These are phyloP conservation scores for Dryas iulia DNA, from an alignment of 1,140 invertebrate genomes.

Conservation along the genomic window DNA sequence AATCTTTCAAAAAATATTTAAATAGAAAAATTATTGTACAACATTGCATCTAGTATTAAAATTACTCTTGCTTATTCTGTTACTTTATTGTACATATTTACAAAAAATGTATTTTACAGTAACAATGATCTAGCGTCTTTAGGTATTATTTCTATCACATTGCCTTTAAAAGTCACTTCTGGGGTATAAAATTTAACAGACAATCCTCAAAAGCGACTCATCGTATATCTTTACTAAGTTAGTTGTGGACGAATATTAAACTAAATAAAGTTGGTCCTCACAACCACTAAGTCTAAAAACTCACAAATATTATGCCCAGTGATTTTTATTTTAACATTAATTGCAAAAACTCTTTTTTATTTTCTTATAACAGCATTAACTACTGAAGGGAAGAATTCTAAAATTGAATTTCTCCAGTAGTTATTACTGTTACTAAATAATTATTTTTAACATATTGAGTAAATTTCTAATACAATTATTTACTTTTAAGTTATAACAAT, in stretches of 20 bases:
- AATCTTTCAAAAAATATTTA: slow-evolving; percentile 79
- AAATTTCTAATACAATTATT: slow-evolving; percentile 17
- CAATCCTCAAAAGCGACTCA: slow-evolving; percentile 20
- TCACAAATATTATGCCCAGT: slow-evolving; percentile 35
- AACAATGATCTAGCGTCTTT: slow-evolving; percentile 78
- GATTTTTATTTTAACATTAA: background rate
- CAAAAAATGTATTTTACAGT: slow-evolving; percentile 77
- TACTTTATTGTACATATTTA: slow-evolving; percentile 79
- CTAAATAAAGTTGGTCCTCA: slow-evolving; percentile 32
- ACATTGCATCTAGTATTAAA: slow-evolving; percentile 78
- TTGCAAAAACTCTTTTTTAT: background rate
- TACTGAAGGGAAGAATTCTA: background rate
- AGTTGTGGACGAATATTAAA: slow-evolving; percentile 24
- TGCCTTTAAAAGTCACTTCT: slow-evolving; percentile 54
- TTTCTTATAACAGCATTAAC: background rate
- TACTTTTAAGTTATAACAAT: background rate
- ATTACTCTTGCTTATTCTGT: slow-evolving; percentile 71
- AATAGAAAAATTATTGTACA: slow-evolving; percentile 79
- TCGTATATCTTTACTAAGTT: slow-evolving; percentile 18
- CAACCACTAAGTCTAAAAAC: slow-evolving; percentile 43
- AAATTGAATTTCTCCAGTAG: background rate
- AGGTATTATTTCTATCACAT: slow-evolving; percentile 79
- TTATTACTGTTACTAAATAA: background rate
- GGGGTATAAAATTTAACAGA: slow-evolving; percentile 34
- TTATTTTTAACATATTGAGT: background rate